phyloP scores from a whole-genome alignment of 2,113 vertebrate genomes.

The Periophthalmodon schlosseri region DNA sequence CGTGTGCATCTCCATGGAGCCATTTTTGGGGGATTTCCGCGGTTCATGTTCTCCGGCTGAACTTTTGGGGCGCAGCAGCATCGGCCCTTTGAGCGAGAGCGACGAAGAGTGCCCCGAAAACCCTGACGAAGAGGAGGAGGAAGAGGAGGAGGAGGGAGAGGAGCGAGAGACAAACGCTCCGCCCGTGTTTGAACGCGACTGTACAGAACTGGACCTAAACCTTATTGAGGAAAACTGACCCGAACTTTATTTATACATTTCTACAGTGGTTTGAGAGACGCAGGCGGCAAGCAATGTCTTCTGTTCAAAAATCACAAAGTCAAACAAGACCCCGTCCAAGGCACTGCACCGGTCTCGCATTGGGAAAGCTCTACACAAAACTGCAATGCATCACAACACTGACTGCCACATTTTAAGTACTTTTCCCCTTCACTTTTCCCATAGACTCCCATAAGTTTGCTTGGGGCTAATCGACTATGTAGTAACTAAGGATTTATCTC shows the following conservation, averaged over 20 bases:
- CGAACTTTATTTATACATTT: not conserved
- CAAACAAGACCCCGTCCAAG: not conserved
- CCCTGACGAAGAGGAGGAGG: conserved; percentile 70
- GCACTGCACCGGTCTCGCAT: too few relatives aligned
- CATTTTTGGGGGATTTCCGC: conserved; percentile 76
- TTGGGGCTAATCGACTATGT: too few relatives aligned
- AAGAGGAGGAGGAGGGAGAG: conserved; percentile 67
- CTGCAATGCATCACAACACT: too few relatives aligned
- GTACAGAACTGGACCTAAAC: conserved; percentile 88
- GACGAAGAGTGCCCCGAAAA: conserved; percentile 83
- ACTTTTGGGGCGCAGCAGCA: conserved; percentile 80
- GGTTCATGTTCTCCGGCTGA: conserved; percentile 83
- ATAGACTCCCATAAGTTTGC: too few relatives aligned
- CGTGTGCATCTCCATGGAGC: conserved; percentile 73
- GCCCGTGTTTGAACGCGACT: conserved; percentile 87
- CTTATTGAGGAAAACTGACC: conserved; percentile 89
- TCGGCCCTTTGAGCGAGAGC: conserved; percentile 88
- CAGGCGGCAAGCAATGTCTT: not conserved
- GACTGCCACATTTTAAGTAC: too few relatives aligned
- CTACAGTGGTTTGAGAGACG: not conserved
- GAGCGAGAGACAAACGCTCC: conserved; percentile 76
- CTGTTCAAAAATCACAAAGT: not conserved
- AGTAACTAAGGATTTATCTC: too few relatives aligned
- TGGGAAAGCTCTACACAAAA: too few relatives aligned
- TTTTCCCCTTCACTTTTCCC: too few relatives aligned